Evolutionary conservation across 2,888 invertebrate genomes (phyloP), one percentile per base, ranked within the genome.

Genomic region (Troides aeacus): DNA sequence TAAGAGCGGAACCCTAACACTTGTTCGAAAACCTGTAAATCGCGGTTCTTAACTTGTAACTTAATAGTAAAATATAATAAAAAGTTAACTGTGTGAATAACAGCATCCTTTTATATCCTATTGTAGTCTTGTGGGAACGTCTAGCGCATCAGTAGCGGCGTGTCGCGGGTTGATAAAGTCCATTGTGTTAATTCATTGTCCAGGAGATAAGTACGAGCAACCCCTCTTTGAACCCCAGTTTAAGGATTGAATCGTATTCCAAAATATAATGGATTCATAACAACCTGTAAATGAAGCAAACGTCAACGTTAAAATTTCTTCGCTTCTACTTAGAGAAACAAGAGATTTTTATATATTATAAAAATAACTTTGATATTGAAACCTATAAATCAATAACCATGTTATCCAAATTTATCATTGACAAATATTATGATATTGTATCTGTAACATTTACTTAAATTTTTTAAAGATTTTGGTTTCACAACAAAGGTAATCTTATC

Each of bases 81-180:
- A 21, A 84, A 89, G 85, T 88, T 89, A 92, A 92, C 90, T 90
- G 90, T 91, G 92, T 92, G 92, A 92, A 90, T 89, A 92, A 92
- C 90, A 91, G 90, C 91, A 91, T 92, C 92, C 90, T 84, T 90
- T 92, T 92, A 87, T 92, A 72, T 23, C 56, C 80, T 72, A 87
- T 92, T 92, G 88, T 90, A 77, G 84, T 85, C 85, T 87, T 90
- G 90, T 92, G 92, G 90, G 91, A 92, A 92, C 81, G 78, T 82
- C 84, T 85, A 86, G 62, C 56, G 63, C 53, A 67, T 84, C 80
- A 65, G 71, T 71, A 62, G 69, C 70, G 73, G 59, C 73, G 74
- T 76, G 73, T 72, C 75, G 76, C 46, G 53, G 62, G 59, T 62
- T 69, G 68, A 73, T 64, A 70, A 69, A 68, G 18, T 21, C 64